These are phyloP conservation scores for Eublepharis macularius DNA, from an alignment of 2,113 vertebrate species.

Conservation along the genomic window DNA sequence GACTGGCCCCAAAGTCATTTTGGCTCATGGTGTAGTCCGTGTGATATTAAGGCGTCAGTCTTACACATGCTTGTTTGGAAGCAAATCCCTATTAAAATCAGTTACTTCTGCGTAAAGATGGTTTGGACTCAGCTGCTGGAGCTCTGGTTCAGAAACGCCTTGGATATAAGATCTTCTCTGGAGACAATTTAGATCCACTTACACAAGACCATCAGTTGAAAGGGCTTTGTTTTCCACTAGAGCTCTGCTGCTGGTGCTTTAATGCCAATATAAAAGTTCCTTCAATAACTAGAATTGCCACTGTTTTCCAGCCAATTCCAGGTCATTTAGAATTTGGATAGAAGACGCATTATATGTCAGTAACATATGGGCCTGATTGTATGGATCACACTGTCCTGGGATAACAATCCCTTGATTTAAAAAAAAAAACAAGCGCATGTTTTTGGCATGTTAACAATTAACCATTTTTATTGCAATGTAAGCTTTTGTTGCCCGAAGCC, in stretches of 20 bases:
- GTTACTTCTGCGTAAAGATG: neutral
- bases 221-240: neutral
- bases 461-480: too few species aligned
- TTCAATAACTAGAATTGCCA: neutral
- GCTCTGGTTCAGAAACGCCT: neutral
- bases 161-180: neutral
- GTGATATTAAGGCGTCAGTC: neutral
- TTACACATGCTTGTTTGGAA: neutral
- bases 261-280: neutral
- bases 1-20: constrained; percentile 31
- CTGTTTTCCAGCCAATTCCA: neutral
- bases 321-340: neutral
- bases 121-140: neutral
- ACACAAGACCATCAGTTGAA: neutral
- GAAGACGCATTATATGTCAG: neutral
- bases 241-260: neutral
- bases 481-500: too few species aligned
- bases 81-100: neutral
- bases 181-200: neutral
- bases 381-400: neutral
- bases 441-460: too few species aligned
- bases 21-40: constrained; percentile 10
- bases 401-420: neutral
- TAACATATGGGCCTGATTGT: neutral
- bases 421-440: too few species aligned